phyloP scores from a whole-genome alignment of 1,140 invertebrate genomes.

The Drosophila sechellia region DNA sequence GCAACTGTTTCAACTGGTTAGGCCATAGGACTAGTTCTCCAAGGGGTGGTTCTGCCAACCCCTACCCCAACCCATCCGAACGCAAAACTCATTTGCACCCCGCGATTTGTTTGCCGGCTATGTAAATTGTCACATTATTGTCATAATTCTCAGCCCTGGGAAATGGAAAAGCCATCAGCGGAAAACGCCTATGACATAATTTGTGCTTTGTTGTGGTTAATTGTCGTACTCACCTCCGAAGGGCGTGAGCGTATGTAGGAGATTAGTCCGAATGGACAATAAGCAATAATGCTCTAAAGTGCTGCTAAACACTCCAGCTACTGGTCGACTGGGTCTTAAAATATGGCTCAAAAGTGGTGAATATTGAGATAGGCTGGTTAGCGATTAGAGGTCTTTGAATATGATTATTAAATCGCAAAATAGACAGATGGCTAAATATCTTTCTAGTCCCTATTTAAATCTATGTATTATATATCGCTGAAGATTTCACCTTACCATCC shows the following conservation, averaged over 20 bases:
- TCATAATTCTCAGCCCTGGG: conserved; percentile 68
- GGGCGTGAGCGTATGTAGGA: conserved; percentile 53
- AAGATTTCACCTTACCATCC: too few species aligned
- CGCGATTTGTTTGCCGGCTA: conserved; percentile 62
- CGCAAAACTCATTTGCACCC: conserved; percentile 39
- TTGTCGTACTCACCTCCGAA: conserved; percentile 47
- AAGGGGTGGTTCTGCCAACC: conserved; percentile 53
- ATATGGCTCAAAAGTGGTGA: neutral
- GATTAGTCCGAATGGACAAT: conserved; percentile 15
- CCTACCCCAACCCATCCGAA: neutral
- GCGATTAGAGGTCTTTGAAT: neutral
- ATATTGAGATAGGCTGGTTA: conserved; percentile 2
- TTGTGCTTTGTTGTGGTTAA: conserved; percentile 79
- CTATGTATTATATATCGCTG: too few species aligned
- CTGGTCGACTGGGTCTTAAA: conserved; percentile 15
- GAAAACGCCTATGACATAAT: conserved; percentile 76
- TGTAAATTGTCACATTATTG: conserved; percentile 83
- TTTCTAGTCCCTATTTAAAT: too few species aligned
- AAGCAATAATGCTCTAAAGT: conserved; percentile 27
- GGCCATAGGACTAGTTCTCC: conserved; percentile 18
- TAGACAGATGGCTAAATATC: too few species aligned
- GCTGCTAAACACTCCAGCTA: conserved; percentile 14
- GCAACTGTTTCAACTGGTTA: conserved; percentile 78
- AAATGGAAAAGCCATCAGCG: conserved; percentile 72
- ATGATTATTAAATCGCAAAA: neutral